phyloP scores from a whole-genome alignment of 2,797 vertebrate species.

The Artibeus jamaicensis region DNA sequence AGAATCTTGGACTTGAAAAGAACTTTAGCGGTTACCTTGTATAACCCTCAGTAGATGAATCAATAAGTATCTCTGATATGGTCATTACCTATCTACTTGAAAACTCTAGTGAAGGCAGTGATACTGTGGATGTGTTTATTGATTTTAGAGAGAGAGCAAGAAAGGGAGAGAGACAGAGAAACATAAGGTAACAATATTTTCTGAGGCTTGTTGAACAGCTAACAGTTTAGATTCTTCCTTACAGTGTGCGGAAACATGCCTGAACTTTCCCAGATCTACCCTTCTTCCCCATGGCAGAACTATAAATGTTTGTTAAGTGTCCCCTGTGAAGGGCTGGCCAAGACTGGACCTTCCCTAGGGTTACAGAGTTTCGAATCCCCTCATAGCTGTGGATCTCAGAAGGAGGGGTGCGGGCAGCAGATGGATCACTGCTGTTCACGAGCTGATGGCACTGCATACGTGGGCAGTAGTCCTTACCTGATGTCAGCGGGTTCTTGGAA shows the following conservation, averaged over 20 bases:
- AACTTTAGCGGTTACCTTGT: neutral
- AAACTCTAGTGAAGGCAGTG: neutral
- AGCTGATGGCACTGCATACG: neutral
- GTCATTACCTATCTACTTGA: neutral
- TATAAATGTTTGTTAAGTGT: neutral
- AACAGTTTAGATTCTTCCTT: neutral
- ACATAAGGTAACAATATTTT: neutral
- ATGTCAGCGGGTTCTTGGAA: neutral
- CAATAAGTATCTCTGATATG: neutral
- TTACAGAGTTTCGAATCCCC: neutral
- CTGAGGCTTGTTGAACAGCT: neutral
- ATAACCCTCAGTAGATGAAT: neutral
- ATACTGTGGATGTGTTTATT: neutral
- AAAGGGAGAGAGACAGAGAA: neutral
- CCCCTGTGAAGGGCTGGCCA: neutral
- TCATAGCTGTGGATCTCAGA: neutral
- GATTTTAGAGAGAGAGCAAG: neutral
- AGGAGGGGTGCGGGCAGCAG: neutral
- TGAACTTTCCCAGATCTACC: neutral
- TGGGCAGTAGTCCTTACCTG: neutral
- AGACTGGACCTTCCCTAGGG: neutral
- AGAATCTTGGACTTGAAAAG: neutral
- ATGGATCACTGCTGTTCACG: neutral
- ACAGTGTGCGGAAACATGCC: neutral
- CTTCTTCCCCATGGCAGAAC: neutral